These are phyloP conservation scores for Paedocypris micromegethes DNA, from an alignment of 2,797 vertebrate genomes.

Conservation along the genomic window DNA sequence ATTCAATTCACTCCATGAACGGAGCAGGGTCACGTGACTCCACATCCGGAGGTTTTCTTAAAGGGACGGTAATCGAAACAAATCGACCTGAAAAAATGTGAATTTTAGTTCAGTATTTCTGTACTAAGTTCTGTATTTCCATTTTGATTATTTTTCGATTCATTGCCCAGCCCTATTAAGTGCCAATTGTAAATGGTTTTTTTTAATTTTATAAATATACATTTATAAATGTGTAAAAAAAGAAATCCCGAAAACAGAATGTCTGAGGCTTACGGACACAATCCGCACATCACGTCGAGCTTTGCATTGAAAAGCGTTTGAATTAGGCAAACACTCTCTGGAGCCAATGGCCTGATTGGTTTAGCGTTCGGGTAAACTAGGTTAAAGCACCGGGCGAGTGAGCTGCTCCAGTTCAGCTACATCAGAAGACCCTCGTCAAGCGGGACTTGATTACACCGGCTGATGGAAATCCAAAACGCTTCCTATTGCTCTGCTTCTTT, in stretches of 20 bases:
- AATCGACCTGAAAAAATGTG: no score
- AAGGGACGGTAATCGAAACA: no score
- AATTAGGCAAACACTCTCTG: conserved; percentile 80
- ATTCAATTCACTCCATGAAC: no score
- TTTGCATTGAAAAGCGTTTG: conserved; percentile 73
- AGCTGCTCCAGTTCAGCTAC: conserved; percentile 47
- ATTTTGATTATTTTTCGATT: no score
- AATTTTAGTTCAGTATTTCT: no score
- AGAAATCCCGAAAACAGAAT: conserved; percentile 62
- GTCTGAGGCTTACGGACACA: conserved; percentile 56
- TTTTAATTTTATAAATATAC: no score
- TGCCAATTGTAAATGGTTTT: no score
- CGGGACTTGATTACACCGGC: conserved; percentile 17
- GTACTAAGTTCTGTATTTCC: no score
- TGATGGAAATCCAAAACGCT: conserved; percentile 9
- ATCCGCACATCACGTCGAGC: conserved; percentile 70
- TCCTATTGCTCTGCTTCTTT: conserved; percentile 18
- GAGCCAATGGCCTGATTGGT: conserved; percentile 63
- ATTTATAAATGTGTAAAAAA: conserved; percentile 47
- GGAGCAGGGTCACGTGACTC: no score
- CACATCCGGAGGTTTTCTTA: no score
- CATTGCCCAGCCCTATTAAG: no score
- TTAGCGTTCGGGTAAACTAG: conserved; percentile 25
- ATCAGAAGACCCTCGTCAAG: conserved; percentile 30
- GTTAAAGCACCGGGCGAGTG: conserved; percentile 35